Evolutionary conservation across 2,888 invertebrate species (phyloP).

Genomic region (Caradrina clavipalpis): DNA sequence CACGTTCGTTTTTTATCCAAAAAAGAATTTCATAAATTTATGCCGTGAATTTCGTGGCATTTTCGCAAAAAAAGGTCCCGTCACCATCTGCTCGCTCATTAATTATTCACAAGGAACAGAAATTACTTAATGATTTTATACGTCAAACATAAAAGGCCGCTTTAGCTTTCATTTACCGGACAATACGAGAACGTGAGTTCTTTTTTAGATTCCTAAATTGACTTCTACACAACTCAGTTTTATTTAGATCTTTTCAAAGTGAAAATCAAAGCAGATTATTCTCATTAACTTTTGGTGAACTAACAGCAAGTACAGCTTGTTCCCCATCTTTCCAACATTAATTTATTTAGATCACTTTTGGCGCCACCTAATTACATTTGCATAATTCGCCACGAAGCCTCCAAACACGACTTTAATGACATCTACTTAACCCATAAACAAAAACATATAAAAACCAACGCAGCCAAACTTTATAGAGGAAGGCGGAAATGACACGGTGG

Average conservation of each 20-base stretch:
- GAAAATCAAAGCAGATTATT: background rate
- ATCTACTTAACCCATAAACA: conserved; percentile 46
- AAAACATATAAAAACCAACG: conserved; percentile 38
- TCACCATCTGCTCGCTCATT: background rate
- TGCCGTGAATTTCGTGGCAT: background rate
- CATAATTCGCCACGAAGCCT: conserved; percentile 45
- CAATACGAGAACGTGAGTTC: background rate
- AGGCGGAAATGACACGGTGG: conserved; percentile 61
- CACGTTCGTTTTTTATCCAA: conserved; percentile 9
- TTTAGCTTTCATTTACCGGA: background rate
- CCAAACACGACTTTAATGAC: conserved; percentile 35
- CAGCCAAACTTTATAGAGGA: conserved; percentile 46
- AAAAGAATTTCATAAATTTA: conserved; percentile 21
- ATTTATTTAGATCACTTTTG: conserved; percentile 22
- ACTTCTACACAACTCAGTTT: background rate
- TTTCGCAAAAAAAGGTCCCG: conserved; percentile 14
- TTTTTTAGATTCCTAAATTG: background rate
- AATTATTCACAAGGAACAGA: conserved; percentile 19
- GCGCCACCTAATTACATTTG: conserved; percentile 26
- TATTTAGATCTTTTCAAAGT: background rate
- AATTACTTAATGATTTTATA: conserved; percentile 17
- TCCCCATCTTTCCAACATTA: background rate
- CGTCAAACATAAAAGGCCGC: background rate
- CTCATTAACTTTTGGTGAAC: background rate
- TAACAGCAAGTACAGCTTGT: background rate